Percentiles rank a stretch among this genome's conserved stretches.
phyloP scores from a whole-genome alignment of 2,113 vertebrate species.

The Lepus americanus region DNA sequence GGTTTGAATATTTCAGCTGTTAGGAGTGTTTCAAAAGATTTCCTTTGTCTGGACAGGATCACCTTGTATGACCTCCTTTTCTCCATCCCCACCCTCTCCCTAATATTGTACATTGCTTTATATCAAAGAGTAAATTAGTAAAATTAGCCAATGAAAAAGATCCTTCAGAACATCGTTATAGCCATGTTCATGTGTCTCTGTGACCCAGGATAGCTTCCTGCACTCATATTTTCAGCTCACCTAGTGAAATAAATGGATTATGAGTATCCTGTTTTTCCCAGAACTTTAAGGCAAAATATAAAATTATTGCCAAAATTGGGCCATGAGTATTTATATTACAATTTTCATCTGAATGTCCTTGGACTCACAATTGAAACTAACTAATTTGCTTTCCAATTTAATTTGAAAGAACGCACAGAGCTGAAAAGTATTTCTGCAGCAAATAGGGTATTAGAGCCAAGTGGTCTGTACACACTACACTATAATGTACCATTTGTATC shows the following conservation, averaged over 20 bases:
- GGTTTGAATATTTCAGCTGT: conserved; percentile 54
- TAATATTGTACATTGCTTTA: neutral
- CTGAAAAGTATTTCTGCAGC: conserved; percentile 61
- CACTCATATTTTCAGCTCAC: neutral
- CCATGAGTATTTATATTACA: conserved; percentile 43
- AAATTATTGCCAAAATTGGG: conserved; percentile 5
- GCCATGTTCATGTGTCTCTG: conserved; percentile 15
- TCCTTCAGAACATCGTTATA: neutral
- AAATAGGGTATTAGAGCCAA: conserved; percentile 77
- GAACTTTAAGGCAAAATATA: conserved; percentile 38
- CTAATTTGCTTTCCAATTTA: conserved; percentile 61
- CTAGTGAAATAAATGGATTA: conserved; percentile 27
- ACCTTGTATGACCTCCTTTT: conserved; percentile 42
- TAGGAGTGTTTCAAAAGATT: conserved; percentile 30
- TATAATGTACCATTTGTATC: conserved; percentile 84
- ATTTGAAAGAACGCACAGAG: conserved; percentile 85
- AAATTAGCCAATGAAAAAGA: conserved; percentile 65
- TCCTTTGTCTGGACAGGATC: conserved; percentile 20
- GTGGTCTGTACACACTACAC: conserved; percentile 83
- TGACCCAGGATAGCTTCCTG: conserved; percentile 59
- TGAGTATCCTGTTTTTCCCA: neutral
- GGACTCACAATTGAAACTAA: conserved; percentile 41
- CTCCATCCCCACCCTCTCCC: neutral
- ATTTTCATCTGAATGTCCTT: conserved; percentile 66
- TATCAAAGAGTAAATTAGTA: conserved; percentile 60